phyloP scores from a whole-genome alignment of 2,888 invertebrate species.

The Eristalinus sepulchralis region DNA sequence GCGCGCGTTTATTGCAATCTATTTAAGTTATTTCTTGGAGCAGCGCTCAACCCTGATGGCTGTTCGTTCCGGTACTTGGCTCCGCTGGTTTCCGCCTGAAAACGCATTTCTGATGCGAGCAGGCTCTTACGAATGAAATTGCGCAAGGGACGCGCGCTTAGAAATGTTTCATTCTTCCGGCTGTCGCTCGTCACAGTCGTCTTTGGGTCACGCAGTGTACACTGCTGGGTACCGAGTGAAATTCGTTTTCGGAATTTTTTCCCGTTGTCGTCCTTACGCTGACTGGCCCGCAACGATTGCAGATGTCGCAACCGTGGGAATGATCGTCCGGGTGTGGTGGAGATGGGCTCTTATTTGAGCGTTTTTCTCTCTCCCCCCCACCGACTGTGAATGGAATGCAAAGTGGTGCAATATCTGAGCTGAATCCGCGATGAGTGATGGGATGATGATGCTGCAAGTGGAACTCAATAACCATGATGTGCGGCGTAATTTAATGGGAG shows the following conservation, averaged over 20 bases:
- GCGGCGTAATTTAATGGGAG: not conserved
- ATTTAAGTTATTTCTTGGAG: conserved; percentile 46
- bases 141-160: not conserved
- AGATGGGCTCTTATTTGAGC: not conserved
- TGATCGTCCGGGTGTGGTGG: not conserved
- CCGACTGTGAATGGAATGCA: not conserved
- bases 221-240: not conserved
- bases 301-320: not conserved
- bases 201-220: conserved; percentile 15
- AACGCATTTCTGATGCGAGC: conserved; percentile 45
- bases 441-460: not conserved
- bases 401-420: not conserved
- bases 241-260: not conserved
- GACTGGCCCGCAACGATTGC: not conserved
- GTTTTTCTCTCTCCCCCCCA: not conserved
- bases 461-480: not conserved
- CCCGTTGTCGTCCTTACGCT: not conserved
- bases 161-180: not conserved
- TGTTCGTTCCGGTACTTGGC: conserved; percentile 47
- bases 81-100: conserved; percentile 54
- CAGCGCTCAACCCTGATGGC: conserved; percentile 35
- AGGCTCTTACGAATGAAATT: not conserved
- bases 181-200: not conserved
- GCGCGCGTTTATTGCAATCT: conserved; percentile 61
- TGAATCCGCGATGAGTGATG: not conserved